Conservation (phyloP, 2,888 invertebrate species). For the Lampropteryx suffumata region DNA sequence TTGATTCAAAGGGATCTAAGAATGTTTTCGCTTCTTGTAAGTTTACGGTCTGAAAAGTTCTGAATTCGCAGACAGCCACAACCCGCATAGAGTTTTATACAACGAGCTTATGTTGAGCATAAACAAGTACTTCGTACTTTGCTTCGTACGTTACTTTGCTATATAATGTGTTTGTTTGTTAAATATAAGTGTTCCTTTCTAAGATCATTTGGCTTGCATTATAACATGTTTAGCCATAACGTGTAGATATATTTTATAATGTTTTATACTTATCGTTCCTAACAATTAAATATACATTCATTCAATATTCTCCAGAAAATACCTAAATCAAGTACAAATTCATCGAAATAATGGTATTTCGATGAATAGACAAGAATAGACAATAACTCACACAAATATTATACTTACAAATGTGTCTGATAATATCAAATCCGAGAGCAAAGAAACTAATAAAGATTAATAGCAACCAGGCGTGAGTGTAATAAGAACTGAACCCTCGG, state of each 20-base stretch:
- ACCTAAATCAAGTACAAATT: too few species aligned
- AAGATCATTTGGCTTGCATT: too few species aligned
- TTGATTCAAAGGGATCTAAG: background rate
- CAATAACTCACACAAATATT: conserved; percentile 21
- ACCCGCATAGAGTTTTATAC: background rate
- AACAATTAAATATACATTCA: too few species aligned
- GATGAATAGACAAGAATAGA: conserved; percentile 1
- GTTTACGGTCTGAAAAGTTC: conserved; percentile 3
- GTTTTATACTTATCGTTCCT: too few species aligned
- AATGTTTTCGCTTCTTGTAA: background rate
- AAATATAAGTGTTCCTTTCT: too few species aligned
- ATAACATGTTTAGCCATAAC: too few species aligned
- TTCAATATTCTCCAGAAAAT: too few species aligned
- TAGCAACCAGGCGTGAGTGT: conserved; percentile 44
- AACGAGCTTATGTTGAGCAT: background rate
- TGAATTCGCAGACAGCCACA: background rate
- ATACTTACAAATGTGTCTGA: conserved; percentile 16
- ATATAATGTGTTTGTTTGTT: too few species aligned
- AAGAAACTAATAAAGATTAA: conserved; percentile 56
- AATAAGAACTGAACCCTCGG: conserved; percentile 45
- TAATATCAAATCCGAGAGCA: conserved; percentile 29
- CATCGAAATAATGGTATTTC: background rate
- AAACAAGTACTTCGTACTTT: background rate
- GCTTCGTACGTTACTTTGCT: too few species aligned
- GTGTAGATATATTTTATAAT: too few species aligned